A percentile compares a stretch with the other conserved stretches of the same genome.
phyloP scores from a whole-genome alignment of 1,140 invertebrate species.

The Meloidogyne exigua region DNA sequence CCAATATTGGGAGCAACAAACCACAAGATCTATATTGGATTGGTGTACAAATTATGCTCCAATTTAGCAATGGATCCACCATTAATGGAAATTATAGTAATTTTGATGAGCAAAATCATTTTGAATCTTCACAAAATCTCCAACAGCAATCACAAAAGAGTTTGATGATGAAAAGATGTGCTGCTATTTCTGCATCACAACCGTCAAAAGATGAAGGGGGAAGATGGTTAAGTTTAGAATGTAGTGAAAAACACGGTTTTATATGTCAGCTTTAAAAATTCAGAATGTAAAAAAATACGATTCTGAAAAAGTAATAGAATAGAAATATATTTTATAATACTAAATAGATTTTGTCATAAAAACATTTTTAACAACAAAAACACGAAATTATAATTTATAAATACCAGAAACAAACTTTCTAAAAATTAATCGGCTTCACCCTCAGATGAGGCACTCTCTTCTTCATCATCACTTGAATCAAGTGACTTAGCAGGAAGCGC shows the following conservation, averaged over 20 bases:
- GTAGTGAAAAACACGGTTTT: constrained; percentile 30
- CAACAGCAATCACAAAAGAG: neutral
- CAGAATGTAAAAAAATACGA: no score
- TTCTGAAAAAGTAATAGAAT: no score
- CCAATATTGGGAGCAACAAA: constrained; percentile 7
- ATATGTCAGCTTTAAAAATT: constrained; percentile 34
- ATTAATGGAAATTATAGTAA: constrained; percentile 15
- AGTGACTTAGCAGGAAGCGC: constrained; percentile 58
- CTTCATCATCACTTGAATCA: constrained; percentile 52
- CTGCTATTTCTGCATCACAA: constrained; percentile 28
- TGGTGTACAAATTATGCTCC: constrained; percentile 18
- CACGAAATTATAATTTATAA: neutral
- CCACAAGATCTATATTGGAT: constrained; percentile 36
- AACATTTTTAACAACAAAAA: neutral
- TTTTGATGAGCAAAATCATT: constrained; percentile 13
- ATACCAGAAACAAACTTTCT: neutral
- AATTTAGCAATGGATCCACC: neutral
- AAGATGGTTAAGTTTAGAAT: constrained; percentile 21
- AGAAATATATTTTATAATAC: no score
- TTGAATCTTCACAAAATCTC: neutral
- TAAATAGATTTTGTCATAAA: neutral
- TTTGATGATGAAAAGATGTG: constrained; percentile 12
- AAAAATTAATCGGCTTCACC: constrained; percentile 39
- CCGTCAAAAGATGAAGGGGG: neutral
- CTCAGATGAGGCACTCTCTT: constrained; percentile 35